phyloP scores from a whole-genome alignment of 2,888 invertebrate species.

The Oeneis ivallda region DNA sequence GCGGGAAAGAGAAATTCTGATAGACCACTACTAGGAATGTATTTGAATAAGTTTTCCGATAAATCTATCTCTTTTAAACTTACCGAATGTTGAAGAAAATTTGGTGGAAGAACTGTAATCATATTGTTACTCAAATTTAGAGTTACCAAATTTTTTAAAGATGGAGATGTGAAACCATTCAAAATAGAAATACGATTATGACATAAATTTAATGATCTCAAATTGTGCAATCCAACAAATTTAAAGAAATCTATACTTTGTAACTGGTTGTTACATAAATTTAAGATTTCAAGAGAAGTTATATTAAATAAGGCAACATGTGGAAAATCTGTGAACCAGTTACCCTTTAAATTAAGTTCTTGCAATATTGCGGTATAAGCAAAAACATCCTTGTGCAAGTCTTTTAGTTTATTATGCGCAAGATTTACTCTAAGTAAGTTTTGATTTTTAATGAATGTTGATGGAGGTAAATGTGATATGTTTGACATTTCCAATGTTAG shows the following conservation, averaged over 20 bases:
- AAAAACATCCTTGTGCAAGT: constrained; percentile 88
- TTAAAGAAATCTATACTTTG: constrained; percentile 88
- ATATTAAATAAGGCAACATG: constrained; percentile 89
- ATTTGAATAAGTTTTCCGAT: constrained; percentile 89
- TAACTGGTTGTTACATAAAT: constrained; percentile 85
- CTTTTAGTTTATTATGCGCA: constrained; percentile 85
- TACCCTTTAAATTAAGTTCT: constrained; percentile 88
- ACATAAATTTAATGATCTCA: constrained; percentile 88
- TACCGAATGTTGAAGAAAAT: constrained; percentile 89
- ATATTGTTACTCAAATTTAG: constrained; percentile 90
- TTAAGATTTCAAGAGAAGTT: constrained; percentile 87
- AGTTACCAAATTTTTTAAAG: constrained; percentile 86
- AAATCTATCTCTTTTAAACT: constrained; percentile 88
- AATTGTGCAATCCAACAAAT: constrained; percentile 87
- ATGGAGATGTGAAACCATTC: constrained; percentile 88
- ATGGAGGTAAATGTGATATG: constrained; percentile 85
- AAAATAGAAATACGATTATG: constrained; percentile 88
- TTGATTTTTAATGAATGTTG: constrained; percentile 88
- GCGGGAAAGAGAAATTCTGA: constrained; percentile 88
- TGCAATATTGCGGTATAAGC: constrained; percentile 87
- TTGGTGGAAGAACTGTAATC: constrained; percentile 88
- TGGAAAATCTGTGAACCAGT: constrained; percentile 88
- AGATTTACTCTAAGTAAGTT: constrained; percentile 88
- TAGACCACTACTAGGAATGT: constrained; percentile 89
- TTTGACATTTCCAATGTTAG: constrained; percentile 86